Evolutionary conservation across 2,113 vertebrate species (phyloP), one percentile per base, ranked within the genome.

Genomic region (Dasyornis broadbenti): DNA sequence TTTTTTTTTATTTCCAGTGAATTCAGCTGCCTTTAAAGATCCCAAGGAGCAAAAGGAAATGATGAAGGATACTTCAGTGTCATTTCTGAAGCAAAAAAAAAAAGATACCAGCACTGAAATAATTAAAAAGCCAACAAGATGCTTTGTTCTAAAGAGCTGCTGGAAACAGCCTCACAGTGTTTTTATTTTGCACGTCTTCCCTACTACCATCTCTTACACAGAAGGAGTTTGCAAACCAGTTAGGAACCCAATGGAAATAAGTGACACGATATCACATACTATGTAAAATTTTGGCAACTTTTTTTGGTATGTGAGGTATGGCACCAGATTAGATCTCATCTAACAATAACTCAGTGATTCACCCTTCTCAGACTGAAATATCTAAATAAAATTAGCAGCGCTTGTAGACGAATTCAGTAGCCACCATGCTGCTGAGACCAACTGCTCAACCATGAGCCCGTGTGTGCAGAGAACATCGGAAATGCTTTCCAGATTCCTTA

Each of bases 231-330:
- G 22, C 33, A 13, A 47, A 54, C 40, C 83, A 78, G n/a, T 30
- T 35, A 52, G 60, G 85, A 87, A 63, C 27, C n/a, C 4, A 4
- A 28, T 15, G 42, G 47, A 81, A 87, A 39, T 12, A 66, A 57
- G 45, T 9, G 53, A 59, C 31, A 40, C 12, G 17, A 18, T 42
- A 37, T 5, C 53, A 56, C 0, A 0, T 15, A 77, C 11, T 4
- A 65, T 8, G 10, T 22, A 57, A 49, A 73, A 80, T 39, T 73
- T 9, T 33, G 37, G 23, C 70, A 70, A 21, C 21, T 49, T 76
- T 66, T 89, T 80, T 86, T 63, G 24, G n/a, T 72, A 69, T 1
- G 1, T 28, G 49, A 86, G 56, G 49, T 82, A 13, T 6, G 17
- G 56, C 70, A 93, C 39, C 31, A 79, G 52, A 63, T 70, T 49